A percentile compares a stretch with the other conserved stretches of the same genome.
phyloP scores from a whole-genome alignment of 2,888 invertebrate species.

The Nipponacmea schrenckii region DNA sequence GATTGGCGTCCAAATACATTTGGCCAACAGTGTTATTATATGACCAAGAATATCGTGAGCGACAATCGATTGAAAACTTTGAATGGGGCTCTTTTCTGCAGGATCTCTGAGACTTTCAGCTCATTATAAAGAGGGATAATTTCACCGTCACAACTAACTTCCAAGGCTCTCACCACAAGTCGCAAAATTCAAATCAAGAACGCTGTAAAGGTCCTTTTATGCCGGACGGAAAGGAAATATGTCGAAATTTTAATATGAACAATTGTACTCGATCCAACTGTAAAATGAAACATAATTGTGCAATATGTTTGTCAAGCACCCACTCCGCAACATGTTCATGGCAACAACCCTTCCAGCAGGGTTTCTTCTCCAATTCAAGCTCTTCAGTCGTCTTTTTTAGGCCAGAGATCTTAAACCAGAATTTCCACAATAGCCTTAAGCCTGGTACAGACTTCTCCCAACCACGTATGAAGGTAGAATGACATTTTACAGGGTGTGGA shows the following conservation, averaged over 20 bases:
- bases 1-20: neutral
- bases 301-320: neutral
- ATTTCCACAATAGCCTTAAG: neutral
- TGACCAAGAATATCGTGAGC: neutral
- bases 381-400: no score
- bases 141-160: neutral
- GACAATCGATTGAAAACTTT: neutral
- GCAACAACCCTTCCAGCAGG: neutral
- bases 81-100: neutral
- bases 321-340: neutral
- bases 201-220: neutral
- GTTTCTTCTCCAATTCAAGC: no score
- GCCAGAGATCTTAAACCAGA: neutral
- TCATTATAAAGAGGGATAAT: neutral
- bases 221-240: conserved; percentile 8
- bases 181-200: neutral
- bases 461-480: neutral
- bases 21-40: neutral
- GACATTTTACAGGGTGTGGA: neutral
- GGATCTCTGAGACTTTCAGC: neutral
- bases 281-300: conserved; percentile 2
- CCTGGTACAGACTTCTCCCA: neutral
- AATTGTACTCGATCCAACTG: neutral
- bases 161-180: neutral
- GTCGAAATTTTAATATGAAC: neutral